Evolutionary conservation across 1,140 invertebrate genomes (phyloP), one percentile per base, ranked within the genome.

Genomic region (Linepithema humile): DNA sequence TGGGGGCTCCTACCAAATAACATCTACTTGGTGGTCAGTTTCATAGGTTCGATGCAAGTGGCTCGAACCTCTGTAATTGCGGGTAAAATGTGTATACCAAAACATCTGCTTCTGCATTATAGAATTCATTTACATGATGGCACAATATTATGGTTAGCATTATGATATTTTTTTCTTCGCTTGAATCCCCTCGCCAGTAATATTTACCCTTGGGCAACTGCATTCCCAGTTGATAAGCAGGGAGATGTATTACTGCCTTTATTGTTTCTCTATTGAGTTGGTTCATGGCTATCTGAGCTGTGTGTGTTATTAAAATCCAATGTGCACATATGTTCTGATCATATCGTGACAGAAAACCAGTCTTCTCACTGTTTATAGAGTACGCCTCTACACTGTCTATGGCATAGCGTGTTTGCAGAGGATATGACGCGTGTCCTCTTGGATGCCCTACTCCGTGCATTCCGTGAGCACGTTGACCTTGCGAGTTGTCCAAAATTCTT

Each of bases 1-100:
- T n/a, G n/a, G n/a, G n/a, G n/a, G n/a, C n/a, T n/a, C n/a, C n/a
- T n/a, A n/a, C n/a, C n/a, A n/a, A n/a, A n/a, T n/a, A n/a, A n/a
- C n/a, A n/a, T n/a, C n/a, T n/a, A n/a, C n/a, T n/a, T n/a, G n/a
- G n/a, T n/a, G n/a, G n/a, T n/a, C n/a, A n/a, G n/a, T n/a, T n/a
- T n/a, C n/a, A n/a, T n/a, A n/a, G n/a, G n/a, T n/a, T n/a, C n/a
- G n/a, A n/a, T n/a, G n/a, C n/a, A n/a, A n/a, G n/a, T n/a, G n/a
- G n/a, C n/a, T n/a, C n/a, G n/a, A n/a, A n/a, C n/a, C n/a, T n/a
- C n/a, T n/a, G n/a, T n/a, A n/a, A n/a, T n/a, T n/a, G n/a, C n/a
- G 91, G 90, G 69, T 90, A 91, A 82, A 88, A 85, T 0, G 90
- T 91, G 0, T 88, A 86, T 0, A 92, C 85, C 2, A 91, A 91